Base-by-base conservation (phyloP, 2,888 invertebrate species). In the Anagyrus pseudococci region DNA sequence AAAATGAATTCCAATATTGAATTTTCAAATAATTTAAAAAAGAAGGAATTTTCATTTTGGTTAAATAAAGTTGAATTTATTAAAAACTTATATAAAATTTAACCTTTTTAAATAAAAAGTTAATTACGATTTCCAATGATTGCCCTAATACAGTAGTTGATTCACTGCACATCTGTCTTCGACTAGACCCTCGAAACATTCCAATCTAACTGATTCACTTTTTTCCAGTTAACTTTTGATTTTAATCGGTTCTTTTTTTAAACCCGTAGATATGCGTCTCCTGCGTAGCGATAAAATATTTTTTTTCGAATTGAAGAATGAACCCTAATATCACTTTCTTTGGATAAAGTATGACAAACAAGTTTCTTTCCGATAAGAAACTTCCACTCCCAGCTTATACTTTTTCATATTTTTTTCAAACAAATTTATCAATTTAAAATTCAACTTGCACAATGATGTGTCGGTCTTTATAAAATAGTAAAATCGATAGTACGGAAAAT, bases 351-450 rank as follows among this genome's bases (percentile, higher is more conserved):
- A 23, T 10, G 23, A 46, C 10, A 47, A 46, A 47, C 37, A 46
- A 56, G 55, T 56, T 56, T 56, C 20, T 19, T 46, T 22, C 2
- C 19, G 56, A 56, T 56, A 56, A 56, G 56, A 47, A 56, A 56
- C 6, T 43, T 54, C 29, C 20, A 25, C n/a, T 41, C 40, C 19
- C 17, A 8, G 1, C 25, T 41, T 25, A 17, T n/a, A 10, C 7
- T 13, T 29, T 29, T 7, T 29, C 29, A 10, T 29, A 20, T 41
- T 50, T 33, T 47, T 49, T 8, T 8, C 7, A 10, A 8, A 49
- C 10, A 23, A 10, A 49, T 17, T 29, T 29, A 29, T 7, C 10
- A 29, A 29, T 29, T 29, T 29, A 7, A 7, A 29, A 29, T 29
- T 29, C 10, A 29, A 29, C 29, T 29, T 29, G 10, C 29, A 29